Evolutionary conservation across 2,888 invertebrate species (phyloP), one percentile per base, ranked within the genome.

Genomic region (Atethmia centrago): DNA sequence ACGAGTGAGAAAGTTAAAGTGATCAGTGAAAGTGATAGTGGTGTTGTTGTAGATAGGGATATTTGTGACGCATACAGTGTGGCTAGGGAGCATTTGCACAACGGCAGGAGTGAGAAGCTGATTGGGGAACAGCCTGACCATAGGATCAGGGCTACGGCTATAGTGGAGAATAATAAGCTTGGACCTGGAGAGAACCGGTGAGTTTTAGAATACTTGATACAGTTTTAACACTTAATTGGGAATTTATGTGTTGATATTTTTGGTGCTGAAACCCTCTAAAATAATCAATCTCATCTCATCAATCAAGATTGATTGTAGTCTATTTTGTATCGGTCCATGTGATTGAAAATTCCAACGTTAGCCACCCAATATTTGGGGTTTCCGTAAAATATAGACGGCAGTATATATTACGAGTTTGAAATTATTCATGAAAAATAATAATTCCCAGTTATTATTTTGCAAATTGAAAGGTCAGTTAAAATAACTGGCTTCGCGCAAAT

Each of bases 51-150:
- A 93, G 95, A 92, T 88, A 93, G 95, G 90, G 97, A 96, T 89
- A 95, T 95, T 83, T 94, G 94, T 93, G 95, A 94, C 84, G 93
- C 93, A 81, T 94, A 93, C 83, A 95, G 93, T 94, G 93, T 94
- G 67, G 96, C 92, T 59, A 91, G 95, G 81, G 95, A 96, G 91
- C 93, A 96, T 77, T 83, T 96, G 85, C 94, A 87, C 85, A 98
- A 98, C 97, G 98, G 98, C 67, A 96, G 98, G 85, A 97, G 97
- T 89, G 98, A 98, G 94, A 97, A 98, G 89, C 96, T 98, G 91
- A 97, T 98, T 88, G 98, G 97, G 16, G 97, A 97, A 83, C 94
- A 95, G 85, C 94, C 96, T 56, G 97, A 97, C 89, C 97, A 97
- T 90, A 96, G 97, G 92, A 95, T 97, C 90, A 96, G 97, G 86